A percentile compares a stretch with the other conserved stretches of the same genome.
Conservation (phyloP, 2,888 invertebrate species). For the Coleophora deauratella region DNA sequence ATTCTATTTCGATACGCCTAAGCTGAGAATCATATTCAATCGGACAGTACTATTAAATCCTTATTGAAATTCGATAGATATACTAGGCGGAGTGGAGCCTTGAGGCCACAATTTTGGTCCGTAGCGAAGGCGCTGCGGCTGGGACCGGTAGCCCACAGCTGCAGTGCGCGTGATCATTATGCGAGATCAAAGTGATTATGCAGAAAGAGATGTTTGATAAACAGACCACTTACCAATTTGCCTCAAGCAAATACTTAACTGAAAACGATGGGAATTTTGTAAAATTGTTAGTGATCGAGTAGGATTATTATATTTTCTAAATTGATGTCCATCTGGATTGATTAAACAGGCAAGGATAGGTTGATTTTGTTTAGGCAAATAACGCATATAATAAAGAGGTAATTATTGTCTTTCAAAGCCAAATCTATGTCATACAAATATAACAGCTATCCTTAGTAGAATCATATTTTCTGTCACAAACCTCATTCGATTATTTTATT, state of each 20-base stretch:
- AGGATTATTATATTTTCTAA: no score
- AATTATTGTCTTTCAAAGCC: no score
- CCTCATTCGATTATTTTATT: no score
- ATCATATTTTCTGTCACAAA: no score
- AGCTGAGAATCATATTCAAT: conserved; percentile 1
- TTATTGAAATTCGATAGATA: conserved; percentile 51
- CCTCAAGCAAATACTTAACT: conserved; percentile 32
- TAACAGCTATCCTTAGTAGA: no score
- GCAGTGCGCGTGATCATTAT: conserved; percentile 40
- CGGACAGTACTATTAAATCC: conserved; percentile 27
- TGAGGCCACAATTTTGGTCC: conserved; percentile 50
- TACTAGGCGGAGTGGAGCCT: conserved; percentile 48
- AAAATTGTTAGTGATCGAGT: no score
- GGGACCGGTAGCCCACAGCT: conserved; percentile 35
- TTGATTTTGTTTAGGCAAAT: no score
- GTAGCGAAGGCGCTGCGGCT: conserved; percentile 37
- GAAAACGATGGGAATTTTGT: conserved; percentile 30
- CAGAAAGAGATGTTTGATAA: conserved; percentile 63
- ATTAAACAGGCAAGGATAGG: no score
- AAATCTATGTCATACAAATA: no score
- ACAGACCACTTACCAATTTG: conserved; percentile 59
- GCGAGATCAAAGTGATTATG: conserved; percentile 52
- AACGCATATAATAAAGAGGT: no score
- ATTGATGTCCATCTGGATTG: no score
- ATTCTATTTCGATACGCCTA: not conserved